Base-by-base conservation (phyloP, 2,797 vertebrate species). In the Sarcoramphus papa region DNA sequence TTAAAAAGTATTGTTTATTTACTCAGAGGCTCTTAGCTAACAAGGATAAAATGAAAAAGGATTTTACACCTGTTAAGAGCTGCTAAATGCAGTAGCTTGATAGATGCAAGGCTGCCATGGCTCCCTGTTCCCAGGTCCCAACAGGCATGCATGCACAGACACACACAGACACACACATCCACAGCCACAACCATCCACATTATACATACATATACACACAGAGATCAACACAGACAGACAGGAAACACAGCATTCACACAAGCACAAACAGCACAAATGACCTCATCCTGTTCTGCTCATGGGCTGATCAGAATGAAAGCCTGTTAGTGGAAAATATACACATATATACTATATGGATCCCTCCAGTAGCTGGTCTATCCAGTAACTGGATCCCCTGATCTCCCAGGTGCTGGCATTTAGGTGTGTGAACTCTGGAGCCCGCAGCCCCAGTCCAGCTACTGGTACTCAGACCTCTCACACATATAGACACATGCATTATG, bases 191-290 rank as follows among this genome's bases (percentile, higher is more conserved):
- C 8, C 18, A 43, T 8, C 3, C 53, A 24, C 3, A 4, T 8
- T 14, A 22, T 10, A 7, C 35, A 31, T 10, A 33, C 6, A 16
- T 31, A 48, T 3, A n/a, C 1, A 6, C 31, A 35, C 0, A 2
- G 35, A 37, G 18, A 60, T 51, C 54, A 37, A 21, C 20, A 41
- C 14, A 16, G 21, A 13, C 17, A 31, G 15, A 13, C 17, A 31
- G 15, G 14, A 54, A 56, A 59, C 12, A 45, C 12, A 64, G 6
- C 51, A 37, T n/a, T 62, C 50, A 56, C 35, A 41, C 23, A 35
- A 6, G 8, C 53, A 63, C 28, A 41, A 51, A 47, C 6, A 47
- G 13, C 53, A 67, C 30, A 50, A 56, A 45, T 73, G 0, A 12
- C 37, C 33, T 76, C 64, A 59, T 41, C 30, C 68, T 79, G 2